Evolutionary conservation across 2,888 invertebrate species (phyloP).

Genomic region (Hirtodrosophila trivittata): DNA sequence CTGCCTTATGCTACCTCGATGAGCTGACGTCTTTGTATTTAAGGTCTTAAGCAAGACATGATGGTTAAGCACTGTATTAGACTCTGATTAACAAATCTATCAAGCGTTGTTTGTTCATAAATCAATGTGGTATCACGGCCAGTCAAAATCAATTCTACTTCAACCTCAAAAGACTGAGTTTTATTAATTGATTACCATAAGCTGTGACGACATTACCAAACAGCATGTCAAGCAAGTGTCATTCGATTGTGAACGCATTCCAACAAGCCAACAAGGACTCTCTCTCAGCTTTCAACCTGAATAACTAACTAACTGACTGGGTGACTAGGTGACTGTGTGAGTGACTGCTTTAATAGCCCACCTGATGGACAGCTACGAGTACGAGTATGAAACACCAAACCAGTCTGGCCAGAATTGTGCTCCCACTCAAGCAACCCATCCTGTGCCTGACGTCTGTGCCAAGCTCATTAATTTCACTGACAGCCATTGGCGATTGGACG

Average conservation of each 20-base stretch:
- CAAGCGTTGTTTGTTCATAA: conserved; percentile 30
- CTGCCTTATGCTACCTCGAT: conserved; percentile 1
- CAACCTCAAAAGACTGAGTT: conserved; percentile 29
- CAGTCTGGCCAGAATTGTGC: background rate
- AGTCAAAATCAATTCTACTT: conserved; percentile 55
- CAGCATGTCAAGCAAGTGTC: conserved; percentile 69
- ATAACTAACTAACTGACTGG: conserved; percentile 4
- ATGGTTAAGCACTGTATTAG: background rate
- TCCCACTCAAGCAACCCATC: background rate
- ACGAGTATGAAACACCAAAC: background rate
- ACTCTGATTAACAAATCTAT: conserved; percentile 46
- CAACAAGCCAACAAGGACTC: conserved; percentile 11
- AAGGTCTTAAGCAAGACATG: background rate
- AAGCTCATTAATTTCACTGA: conserved; percentile 69
- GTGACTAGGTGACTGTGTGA: conserved; percentile 11
- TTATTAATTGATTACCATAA: conserved; percentile 65
- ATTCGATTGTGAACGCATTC: conserved; percentile 71
- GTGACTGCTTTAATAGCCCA: conserved; percentile 14
- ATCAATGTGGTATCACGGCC: conserved; percentile 37
- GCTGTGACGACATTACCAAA: conserved; percentile 49
- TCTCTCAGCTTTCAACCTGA: background rate
- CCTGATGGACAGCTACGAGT: conserved; percentile 33
- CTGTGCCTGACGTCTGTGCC: conserved; percentile 34
- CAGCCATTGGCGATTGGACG: conserved; percentile 31
- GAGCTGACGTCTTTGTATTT: conserved; percentile 4